Base-by-base conservation (phyloP, 2,888 invertebrate species). In the Ernsta delagoae region DNA sequence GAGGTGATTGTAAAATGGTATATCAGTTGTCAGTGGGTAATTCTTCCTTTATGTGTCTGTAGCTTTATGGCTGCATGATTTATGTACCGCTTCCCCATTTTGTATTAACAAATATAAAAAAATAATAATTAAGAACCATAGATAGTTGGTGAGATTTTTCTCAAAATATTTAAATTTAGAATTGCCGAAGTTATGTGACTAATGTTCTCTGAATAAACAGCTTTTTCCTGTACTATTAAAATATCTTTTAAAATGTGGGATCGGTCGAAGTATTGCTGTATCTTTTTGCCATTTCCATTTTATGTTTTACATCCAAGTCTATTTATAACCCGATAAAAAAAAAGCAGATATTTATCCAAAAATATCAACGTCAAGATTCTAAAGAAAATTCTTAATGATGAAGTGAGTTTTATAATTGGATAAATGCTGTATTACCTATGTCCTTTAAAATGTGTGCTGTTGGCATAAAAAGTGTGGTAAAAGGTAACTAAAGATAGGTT, bases 341-440 rank as follows among this genome's bases (percentile, higher is more conserved):
- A 54, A 67, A 67, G 45, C 67, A 67, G 67, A 67, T 61, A 39
- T 67, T 67, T 67, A 67, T 67, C 67, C 67, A 67, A 67, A 67
- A 67, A 67, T 67, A 67, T 67, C 61, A 61, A 67, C 67, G 67
- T 67, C 67, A 54, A 45, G 45, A 59, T 41, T 48, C 11, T 36
- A 39, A 36, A n/a, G 1, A 39, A 16, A 0, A 34, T 34, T 41
- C 11, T 12, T 62, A 62, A 62, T 7, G 16, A 41, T 53, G n/a
- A 63, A 54, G 4, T 24, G 54, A 41, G 6, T 31, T 6, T 41
- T 54, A 54, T 60, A 9, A 66, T 66, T 66, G 66, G 66, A 66
- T 66, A 66, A 66, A 66, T 66, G 24, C 60, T 66, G 66, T 66
- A 45, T 16, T 24, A 24, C 24, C 24, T 9, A 59, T n/a, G 5